Evolutionary conservation across 2,888 invertebrate species (phyloP).

Genomic region (Drosophila nigritarsus): DNA sequence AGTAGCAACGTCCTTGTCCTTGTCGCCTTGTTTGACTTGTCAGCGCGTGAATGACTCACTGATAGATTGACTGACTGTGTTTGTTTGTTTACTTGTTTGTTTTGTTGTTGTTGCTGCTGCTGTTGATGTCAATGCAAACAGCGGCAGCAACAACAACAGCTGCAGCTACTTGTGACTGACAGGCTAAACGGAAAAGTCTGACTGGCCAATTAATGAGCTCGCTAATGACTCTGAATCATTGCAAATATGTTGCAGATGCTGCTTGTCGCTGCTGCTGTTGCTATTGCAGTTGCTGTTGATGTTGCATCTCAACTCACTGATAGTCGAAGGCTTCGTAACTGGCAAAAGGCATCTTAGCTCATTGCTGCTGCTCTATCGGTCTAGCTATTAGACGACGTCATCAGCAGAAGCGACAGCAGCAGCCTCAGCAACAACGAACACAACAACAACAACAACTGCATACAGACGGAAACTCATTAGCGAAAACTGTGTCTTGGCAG

Average conservation of each 20-base stretch:
- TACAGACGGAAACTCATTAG: constrained; percentile 76
- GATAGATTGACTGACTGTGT: constrained; percentile 67
- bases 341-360: constrained; percentile 20
- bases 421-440: constrained; percentile 6
- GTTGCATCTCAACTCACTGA: constrained; percentile 43
- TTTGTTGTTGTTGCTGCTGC: constrained; percentile 32
- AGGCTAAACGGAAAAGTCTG: constrained; percentile 57
- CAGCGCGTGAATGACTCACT: constrained; percentile 74
- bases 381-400: constrained; percentile 49
- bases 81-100: constrained; percentile 52
- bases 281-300: constrained; percentile 4
- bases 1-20: constrained; percentile 54
- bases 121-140: constrained; percentile 59
- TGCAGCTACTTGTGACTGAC: constrained; percentile 44
- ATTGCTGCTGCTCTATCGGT: constrained; percentile 41
- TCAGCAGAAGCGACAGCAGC: constrained; percentile 34
- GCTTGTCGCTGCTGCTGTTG: constrained; percentile 7
- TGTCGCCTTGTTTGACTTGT: constrained; percentile 68
- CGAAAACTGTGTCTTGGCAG: constrained; percentile 71
- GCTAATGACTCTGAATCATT: constrained; percentile 65
- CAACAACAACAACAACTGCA: constrained; percentile 13
- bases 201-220: constrained; percentile 70
- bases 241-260: constrained; percentile 24
- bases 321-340: constrained; percentile 30
- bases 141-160: constrained; percentile 22